Evolutionary conservation across 2,797 vertebrate genomes (phyloP), one percentile per base, ranked within the genome.

Genomic region (Labroides dimidiatus): DNA sequence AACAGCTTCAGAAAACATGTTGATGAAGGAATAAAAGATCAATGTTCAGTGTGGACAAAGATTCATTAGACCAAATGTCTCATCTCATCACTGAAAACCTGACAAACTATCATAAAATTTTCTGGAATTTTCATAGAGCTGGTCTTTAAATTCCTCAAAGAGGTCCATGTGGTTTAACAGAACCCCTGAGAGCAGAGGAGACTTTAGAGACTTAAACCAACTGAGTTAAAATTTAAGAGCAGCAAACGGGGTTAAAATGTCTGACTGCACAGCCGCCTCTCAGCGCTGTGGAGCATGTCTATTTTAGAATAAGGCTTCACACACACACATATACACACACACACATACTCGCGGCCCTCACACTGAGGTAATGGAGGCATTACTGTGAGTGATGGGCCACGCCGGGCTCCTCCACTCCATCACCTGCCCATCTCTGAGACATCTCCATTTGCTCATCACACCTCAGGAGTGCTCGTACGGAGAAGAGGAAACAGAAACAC

Each of bases 391-490:
- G 87, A 93, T 91, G 80, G 78, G 75, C 68, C 78, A 50, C 63
- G 37, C 45, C 13, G 58, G 75, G 75, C 62, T 68, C 60, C 75
- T 90, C 79, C 76, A 77, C 84, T 87, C 84, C 75, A 90, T 91
- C 86, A 88, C 85, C 78, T 86, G 72, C 69, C 76, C 56, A 66
- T 85, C 79, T 86, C 21, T 8, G 65, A 84, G 82, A 84, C 68
- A 64, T 90, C 83, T 92, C 85, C 77, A 90, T 92, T 91, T 87
- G 70, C 85, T 86, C 81, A 61, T 62, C 77, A 78, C 80, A 89
- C 81, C 77, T 82, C 67, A 78, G 68, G 78, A 69, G 27, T 68
- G 69, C 71, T 75, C 30, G 16, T 52, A 67, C 37, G 33, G 20
- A 15, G 47, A 68, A 44, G 27, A 70, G 37, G 61, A 73, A 75